phyloP scores from a whole-genome alignment of 2,113 vertebrate species.

The Calypte anna region DNA sequence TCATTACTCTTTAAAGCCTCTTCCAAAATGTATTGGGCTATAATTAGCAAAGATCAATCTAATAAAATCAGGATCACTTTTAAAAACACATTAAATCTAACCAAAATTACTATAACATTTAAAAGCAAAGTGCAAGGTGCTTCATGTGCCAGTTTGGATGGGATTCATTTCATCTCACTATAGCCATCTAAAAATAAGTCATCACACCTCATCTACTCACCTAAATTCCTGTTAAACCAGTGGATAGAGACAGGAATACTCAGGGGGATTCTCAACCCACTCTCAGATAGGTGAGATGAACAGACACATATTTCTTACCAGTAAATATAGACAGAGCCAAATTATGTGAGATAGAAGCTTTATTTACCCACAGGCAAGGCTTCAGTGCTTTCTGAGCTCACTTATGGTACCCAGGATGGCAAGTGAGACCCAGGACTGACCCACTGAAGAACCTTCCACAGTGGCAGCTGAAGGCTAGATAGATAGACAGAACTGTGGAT shows the following conservation, averaged over 20 bases:
- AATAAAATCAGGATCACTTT: conserved; percentile 9
- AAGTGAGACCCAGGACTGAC: background rate
- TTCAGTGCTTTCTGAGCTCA: background rate
- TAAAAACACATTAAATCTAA: conserved; percentile 39
- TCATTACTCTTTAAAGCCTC: background rate
- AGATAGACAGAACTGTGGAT: background rate
- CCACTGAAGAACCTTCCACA: background rate
- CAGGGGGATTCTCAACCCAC: background rate
- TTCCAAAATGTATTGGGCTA: conserved; percentile 50
- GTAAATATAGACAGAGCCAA: background rate
- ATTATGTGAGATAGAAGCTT: background rate
- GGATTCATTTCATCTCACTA: conserved; percentile 12
- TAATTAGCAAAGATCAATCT: conserved; percentile 44
- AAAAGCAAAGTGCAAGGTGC: conserved; percentile 48
- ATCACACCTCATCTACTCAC: background rate
- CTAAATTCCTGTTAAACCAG: conserved; percentile 19
- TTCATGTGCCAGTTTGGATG: background rate
- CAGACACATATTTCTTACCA: background rate
- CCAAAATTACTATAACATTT: conserved; percentile 22
- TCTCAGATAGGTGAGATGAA: background rate
- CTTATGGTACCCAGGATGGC: background rate
- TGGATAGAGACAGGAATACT: background rate
- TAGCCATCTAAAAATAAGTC: conserved; percentile 17
- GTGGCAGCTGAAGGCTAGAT: background rate
- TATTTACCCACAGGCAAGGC: background rate